Percentiles rank a stretch among this genome's conserved stretches.
These are phyloP conservation scores for Murina feae DNA, from an alignment of 2,113 vertebrate species.

Conservation along the genomic window DNA sequence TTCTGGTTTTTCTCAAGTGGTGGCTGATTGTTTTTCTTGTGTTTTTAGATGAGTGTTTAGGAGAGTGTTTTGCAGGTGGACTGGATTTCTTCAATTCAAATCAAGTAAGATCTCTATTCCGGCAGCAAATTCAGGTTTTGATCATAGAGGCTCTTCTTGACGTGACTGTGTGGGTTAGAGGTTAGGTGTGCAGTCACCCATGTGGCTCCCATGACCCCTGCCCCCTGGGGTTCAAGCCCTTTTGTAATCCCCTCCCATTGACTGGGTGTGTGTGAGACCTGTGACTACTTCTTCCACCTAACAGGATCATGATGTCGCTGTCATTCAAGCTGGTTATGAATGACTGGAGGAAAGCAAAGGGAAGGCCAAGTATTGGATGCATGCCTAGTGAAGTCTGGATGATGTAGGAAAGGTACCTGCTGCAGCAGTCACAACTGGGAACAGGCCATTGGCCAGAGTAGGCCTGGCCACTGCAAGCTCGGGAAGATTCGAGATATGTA, in stretches of 20 bases:
- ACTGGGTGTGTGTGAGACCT: background rate
- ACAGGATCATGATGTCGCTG: background rate
- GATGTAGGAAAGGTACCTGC: no score
- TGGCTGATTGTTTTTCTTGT: background rate
- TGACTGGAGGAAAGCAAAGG: no score
- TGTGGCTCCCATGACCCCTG: background rate
- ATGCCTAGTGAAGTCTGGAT: no score
- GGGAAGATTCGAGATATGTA: no score
- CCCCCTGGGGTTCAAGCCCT: background rate
- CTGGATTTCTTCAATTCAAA: background rate
- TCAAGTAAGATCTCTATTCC: background rate
- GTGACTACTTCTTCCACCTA: background rate
- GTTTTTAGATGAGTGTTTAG: background rate
- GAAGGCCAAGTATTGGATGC: no score
- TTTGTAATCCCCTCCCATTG: background rate
- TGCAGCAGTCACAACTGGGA: no score
- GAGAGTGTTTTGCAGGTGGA: background rate
- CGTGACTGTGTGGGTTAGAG: background rate
- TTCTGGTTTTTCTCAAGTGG: background rate
- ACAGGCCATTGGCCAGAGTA: no score
- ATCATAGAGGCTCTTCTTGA: background rate
- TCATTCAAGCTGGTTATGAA: no score
- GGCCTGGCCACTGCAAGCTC: no score
- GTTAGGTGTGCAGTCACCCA: no score
- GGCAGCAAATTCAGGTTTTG: background rate